A percentile compares a stretch with the other conserved stretches of the same genome.
Conservation (phyloP, 37 sponge, comb jelly and placozoan species). For the Aplysina aerophoba region DNA sequence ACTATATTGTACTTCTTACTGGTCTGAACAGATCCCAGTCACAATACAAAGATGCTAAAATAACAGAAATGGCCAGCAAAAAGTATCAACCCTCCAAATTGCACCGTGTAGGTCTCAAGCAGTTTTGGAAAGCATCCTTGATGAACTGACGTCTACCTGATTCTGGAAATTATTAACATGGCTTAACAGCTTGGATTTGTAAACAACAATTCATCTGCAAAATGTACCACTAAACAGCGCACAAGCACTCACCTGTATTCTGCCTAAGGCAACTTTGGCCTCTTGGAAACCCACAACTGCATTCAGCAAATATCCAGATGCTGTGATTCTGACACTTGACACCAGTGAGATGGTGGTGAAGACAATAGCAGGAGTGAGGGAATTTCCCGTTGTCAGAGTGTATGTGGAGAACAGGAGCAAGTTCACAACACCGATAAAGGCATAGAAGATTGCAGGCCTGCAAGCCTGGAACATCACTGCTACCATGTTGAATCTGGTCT, state of each 20-base stretch:
- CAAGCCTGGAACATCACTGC: conserved; percentile 44
- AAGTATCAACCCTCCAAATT: too few relatives aligned
- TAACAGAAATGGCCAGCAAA: too few relatives aligned
- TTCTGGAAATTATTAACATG: too few relatives aligned
- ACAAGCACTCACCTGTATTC: conserved; percentile 60
- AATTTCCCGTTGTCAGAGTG: conserved; percentile 26
- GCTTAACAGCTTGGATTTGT: too few relatives aligned
- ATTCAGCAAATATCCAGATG: conserved; percentile 38
- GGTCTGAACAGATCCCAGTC: too few relatives aligned
- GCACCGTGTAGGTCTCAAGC: too few relatives aligned
- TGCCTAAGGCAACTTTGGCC: conserved; percentile 50
- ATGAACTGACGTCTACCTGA: too few relatives aligned
- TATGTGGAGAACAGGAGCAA: conserved; percentile 59
- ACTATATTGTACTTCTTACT: too few relatives aligned
- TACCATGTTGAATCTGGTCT: conserved; percentile 24
- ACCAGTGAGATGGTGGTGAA: conserved; percentile 64
- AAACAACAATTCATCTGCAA: too few relatives aligned
- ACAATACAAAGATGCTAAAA: too few relatives aligned
- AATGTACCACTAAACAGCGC: too few relatives aligned
- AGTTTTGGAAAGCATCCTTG: too few relatives aligned
- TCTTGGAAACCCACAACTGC: conserved; percentile 56
- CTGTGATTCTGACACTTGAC: conserved; percentile 35
- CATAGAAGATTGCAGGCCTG: conserved; percentile 44
- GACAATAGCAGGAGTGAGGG: conserved; percentile 52
- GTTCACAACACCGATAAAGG: conserved; percentile 38